Percentiles rank a stretch among this genome's conserved stretches.
These are phyloP conservation scores for Ridgeia piscesae DNA, from an alignment of 1,140 invertebrate species.

Conservation along the genomic window DNA sequence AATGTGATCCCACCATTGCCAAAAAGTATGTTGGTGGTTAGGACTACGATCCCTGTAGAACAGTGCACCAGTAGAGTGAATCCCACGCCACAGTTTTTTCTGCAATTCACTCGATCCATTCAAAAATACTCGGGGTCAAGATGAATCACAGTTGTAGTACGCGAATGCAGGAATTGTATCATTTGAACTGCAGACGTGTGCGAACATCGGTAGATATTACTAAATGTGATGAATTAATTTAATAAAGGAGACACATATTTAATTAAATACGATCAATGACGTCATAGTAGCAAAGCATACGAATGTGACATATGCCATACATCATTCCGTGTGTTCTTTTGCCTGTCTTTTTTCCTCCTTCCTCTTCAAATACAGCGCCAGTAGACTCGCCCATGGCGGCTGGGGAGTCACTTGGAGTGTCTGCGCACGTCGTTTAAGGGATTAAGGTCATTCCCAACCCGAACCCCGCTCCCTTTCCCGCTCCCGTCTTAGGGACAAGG, in stretches of 20 bases:
- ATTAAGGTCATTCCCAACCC: not conserved
- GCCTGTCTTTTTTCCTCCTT: not conserved
- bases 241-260: no score
- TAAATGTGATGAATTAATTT: no score
- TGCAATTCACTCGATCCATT: not conserved
- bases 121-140: no score
- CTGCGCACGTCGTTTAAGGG: not conserved
- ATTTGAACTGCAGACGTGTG: no score
- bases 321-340: not conserved
- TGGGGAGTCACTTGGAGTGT: not conserved
- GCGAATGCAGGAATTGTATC: not conserved
- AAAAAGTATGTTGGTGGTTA: not conserved
- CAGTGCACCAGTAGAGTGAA: not conserved
- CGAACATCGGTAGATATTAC: no score
- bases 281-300: not conserved
- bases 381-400: not conserved
- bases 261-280: not conserved
- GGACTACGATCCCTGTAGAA: not conserved
- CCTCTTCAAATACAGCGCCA: not conserved
- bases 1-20: not conserved
- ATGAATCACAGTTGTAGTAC: not conserved
- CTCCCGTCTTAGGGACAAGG: not conserved
- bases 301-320: not conserved
- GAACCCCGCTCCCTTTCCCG: no score
- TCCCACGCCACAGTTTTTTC: not conserved